Evolutionary conservation across 2,888 invertebrate genomes (phyloP).

Genomic region (Ophion obscuratus): DNA sequence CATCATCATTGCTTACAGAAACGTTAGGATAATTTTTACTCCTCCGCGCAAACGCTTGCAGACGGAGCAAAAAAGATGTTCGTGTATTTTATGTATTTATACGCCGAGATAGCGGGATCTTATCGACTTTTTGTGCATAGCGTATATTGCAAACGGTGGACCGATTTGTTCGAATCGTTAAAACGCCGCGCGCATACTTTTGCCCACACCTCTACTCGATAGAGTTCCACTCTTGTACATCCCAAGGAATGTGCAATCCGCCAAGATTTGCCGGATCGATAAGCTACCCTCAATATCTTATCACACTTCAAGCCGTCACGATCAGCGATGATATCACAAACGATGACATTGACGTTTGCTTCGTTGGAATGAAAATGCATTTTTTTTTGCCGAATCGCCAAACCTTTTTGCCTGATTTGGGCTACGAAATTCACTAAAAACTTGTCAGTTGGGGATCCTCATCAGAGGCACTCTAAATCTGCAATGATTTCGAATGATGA

Average conservation of each 20-base stretch:
- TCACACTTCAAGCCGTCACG: constrained; percentile 21
- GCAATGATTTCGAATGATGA: not conserved
- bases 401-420: not conserved
- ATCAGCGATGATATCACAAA: constrained; percentile 30
- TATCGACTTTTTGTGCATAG: constrained; percentile 23
- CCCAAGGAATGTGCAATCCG: constrained; percentile 4
- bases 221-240: not conserved
- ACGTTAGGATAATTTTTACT: constrained; percentile 8
- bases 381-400: not conserved
- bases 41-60: not conserved
- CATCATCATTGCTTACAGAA: not conserved
- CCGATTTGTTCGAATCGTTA: constrained; percentile 3
- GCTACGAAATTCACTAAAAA: not conserved
- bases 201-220: too few relatives aligned
- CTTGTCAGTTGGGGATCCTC: not conserved
- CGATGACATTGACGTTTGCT: not conserved
- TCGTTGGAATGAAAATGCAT: not conserved
- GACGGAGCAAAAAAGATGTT: constrained; percentile 10
- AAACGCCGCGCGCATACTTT: not conserved
- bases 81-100: constrained; percentile 37
- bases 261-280: not conserved
- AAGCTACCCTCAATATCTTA: not conserved
- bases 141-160: constrained; percentile 5
- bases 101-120: not conserved
- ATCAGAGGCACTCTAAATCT: not conserved